Base-by-base conservation (phyloP, 2,113 vertebrate genomes). In the Chaetorhynchus papuensis region DNA sequence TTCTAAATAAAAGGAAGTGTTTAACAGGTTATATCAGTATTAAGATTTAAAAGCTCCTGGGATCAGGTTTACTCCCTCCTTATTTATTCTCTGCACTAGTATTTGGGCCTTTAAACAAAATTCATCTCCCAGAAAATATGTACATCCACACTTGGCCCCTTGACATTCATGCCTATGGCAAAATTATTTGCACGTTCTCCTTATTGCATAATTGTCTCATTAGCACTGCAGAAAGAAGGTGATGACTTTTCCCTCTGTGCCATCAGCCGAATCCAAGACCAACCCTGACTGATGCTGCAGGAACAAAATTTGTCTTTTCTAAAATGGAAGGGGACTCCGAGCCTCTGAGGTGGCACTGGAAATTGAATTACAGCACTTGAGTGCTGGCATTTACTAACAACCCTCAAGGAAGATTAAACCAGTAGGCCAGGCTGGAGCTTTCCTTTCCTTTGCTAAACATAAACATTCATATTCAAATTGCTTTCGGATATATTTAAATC, bases 401-500 rank as follows among this genome's bases (percentile, higher is more conserved):
- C 28, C 77, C 35, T 74, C 63, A 35, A 63, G 64, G 35, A 85
- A 83, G 56, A 65, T 59, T 56, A 91, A 83, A 61, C 30, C 75
- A 82, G 41, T 20, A 61, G 64, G 63, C 54, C 45, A 86, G 49
- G 63, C 64, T 74, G 50, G 33, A 31, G 4, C 71, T 86, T 94
- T 72, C 53, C 64, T 81, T 85, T 92, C 52, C 83, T 74, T 87
- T 61, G 50, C 78, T 74, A 56, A 81, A 80, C 57, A 90, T 71
- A 92, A 96, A 96, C 59, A 75, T 53, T 87, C 76, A 77, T 68
- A 81, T 72, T 61, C 35, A 70, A 92, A 95, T 83, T 85, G 83
- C 81, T 96, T 97, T 97, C 0, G 7, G 75, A 93, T 92, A 91
- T 56, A 91, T 86, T 93, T 88, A 95, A 95, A 95, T 95, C 78